These are phyloP conservation scores for Apocrypta bakeri DNA, from an alignment of 1,140 invertebrate species.

Conservation along the genomic window DNA sequence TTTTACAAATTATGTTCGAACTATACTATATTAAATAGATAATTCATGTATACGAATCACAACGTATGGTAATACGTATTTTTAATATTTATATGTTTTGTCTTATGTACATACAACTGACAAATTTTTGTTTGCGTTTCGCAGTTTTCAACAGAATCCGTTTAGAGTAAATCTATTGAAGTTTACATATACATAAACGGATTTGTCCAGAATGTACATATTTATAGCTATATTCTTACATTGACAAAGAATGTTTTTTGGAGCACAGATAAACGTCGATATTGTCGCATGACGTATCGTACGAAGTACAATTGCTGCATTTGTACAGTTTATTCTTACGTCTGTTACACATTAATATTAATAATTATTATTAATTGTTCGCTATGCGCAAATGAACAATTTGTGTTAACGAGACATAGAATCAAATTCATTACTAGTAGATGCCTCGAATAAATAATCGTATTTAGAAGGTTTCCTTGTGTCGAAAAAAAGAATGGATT, in stretches of 20 bases:
- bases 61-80: no score
- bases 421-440: not conserved
- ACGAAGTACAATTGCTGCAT: slow-evolving; percentile 25
- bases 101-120: not conserved
- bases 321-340: not conserved
- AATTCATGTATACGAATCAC: not conserved
- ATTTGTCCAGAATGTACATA: not conserved
- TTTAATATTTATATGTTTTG: not conserved
- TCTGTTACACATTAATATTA: not conserved
- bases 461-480: not conserved
- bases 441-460: not conserved
- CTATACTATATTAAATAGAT: not conserved
- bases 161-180: not conserved
- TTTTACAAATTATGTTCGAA: not conserved
- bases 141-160: not conserved
- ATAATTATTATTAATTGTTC: no score
- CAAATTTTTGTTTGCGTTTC: not conserved
- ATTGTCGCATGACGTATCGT: slow-evolving; percentile 14
- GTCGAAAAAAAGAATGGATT: not conserved
- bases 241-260: not conserved
- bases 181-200: not conserved
- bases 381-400: not conserved
- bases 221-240: not conserved
- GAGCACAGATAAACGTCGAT: slow-evolving; percentile 23
- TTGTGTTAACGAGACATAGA: not conserved